Evolutionary conservation across 2,888 invertebrate species (phyloP), one percentile per base, ranked within the genome.

Genomic region (Drosophila koepferae): DNA sequence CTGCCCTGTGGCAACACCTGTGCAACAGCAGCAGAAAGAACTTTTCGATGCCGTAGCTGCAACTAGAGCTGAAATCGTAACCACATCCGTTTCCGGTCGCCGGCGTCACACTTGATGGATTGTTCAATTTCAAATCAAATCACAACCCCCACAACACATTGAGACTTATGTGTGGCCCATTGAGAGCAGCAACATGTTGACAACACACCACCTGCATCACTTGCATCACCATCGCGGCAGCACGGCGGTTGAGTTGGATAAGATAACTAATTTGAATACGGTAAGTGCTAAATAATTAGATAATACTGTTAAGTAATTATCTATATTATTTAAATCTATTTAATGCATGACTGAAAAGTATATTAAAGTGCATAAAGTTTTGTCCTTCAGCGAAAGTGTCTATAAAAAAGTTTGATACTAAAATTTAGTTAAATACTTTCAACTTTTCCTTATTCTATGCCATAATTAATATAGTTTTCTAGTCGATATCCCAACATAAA

Each of bases 221-320:
- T 84, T 92, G 86, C 92, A 91, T 81, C 92, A 93, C 90, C 92
- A 93, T 90, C 91, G 92, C 62, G 92, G 92, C 83, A 93, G 92
- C 77, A 91, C 92, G 77, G 90, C 92, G 59, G 81, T 92, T 74
- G 92, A 92, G 82, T 81, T 92, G 89, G 93, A 92, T 82, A 92
- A 93, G 86, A 88, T 92, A 62, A 93, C 92, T 71, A 92, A 92
- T 82, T 88, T 92, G 77, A 92, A 91, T 80, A 92, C 92, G 90
- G 92, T 92, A 77, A 91, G 92, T 83, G 28, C 4, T 28, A 28
- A 28, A 28, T 28, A 28, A 28, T 28, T 28, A 28, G 28, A 6
- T 28, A 23, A 46, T 14, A 1, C 1, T 46, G 16, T 0, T 2
- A 1, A 6, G 12, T 14, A 44, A 18, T 18, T 0, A 8, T 40